Base-by-base conservation (phyloP, 1,140 invertebrate species). In the Saccostrea cuccullata region DNA sequence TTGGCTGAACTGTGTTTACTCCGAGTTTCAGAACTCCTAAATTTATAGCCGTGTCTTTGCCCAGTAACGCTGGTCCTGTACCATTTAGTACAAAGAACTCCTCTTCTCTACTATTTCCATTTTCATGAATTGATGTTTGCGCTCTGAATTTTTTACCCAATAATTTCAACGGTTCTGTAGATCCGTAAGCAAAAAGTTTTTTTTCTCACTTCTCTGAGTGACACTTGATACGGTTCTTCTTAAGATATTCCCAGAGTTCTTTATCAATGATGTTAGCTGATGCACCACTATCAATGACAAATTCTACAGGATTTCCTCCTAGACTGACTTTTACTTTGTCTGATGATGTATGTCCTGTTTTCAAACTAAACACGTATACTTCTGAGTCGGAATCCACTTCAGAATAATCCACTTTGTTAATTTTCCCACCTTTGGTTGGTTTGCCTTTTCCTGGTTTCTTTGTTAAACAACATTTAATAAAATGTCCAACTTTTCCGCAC, bases 221-320 rank as follows among this genome's bases (percentile, higher is more conserved):
- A 36, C 77, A 82, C 23, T 82, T 82, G 9, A 82, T 6, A 23
- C 20, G 77, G 26, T 82, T 82, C 47, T 55, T 82, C 26, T 84
- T 88, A 5, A 88, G 67, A n/a, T 73, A 13, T 90, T 89, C 64
- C 86, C 90, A 90, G 13, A 58, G 23, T 40, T 67, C 55, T 58
- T 84, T 77, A 26, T 84, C 84, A 26, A 89, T 82, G 26, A 89
- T 67, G 64, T 89, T 91, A 5, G 82, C 85, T 67, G 85, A 73
- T 30, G 89, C 87, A 17, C 90, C 88, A n/a, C 87, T 89, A 55
- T 91, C 88, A 55, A 89, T 91, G 0, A 91, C 15, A 3, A 89
- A 55, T 23, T 67, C 15, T 3, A 87, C n/a, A 13, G 70, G 17
- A 26, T 86, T 23, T 23, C 86, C 89, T 30, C 87, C 87, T 1